Evolutionary conservation across 1,140 invertebrate species (phyloP), one percentile per base, ranked within the genome.

Genomic region (Dinoponera quadriceps): DNA sequence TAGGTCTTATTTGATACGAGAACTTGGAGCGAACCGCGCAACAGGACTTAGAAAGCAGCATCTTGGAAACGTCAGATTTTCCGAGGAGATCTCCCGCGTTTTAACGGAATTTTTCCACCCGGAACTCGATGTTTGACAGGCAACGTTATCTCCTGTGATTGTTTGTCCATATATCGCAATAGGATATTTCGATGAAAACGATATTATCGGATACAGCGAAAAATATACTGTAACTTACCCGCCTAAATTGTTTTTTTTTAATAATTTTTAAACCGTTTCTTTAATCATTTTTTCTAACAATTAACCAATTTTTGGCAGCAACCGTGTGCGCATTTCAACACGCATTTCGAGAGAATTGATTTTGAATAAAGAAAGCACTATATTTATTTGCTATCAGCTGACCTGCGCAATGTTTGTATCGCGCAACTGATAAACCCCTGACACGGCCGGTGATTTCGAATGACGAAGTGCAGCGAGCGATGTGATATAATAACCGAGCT

Each of bases 401-500:
- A 1, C 62, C 18, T 48, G 1, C 62, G 20, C 51, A 59, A 87
- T 86, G 62, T 44, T 55, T 57, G 80, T 74, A 54, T 62, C 59
- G 25, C 66, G 63, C 54, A 18, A 54, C 48, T 62, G 85, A 87
- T 85, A 85, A 82, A 78, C 84, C 25, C n/a, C 62, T 78, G 66
- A 83, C 75, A 82, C 55, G 57, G 13, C 71, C 38, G 33, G 27
- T 9, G 63, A 29, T 13, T 81, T 33, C 29, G 63, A 86, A 48
- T 33, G 69, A 86, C 51, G 38, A 33, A 18, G 20, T 9, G 18
- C 49, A 75, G 33, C 25, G 68, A 55, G n/a, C 13, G 57, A 75
- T 65, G 2, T 18, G 51, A 29, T 49, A 29, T 62, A 63, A 51
- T 13, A 49, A 62, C 16, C 7, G 38, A 75, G n/a, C 29, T 27